Conservation (phyloP, 2,888 invertebrate genomes). For the Nemotelus nigrinus region DNA sequence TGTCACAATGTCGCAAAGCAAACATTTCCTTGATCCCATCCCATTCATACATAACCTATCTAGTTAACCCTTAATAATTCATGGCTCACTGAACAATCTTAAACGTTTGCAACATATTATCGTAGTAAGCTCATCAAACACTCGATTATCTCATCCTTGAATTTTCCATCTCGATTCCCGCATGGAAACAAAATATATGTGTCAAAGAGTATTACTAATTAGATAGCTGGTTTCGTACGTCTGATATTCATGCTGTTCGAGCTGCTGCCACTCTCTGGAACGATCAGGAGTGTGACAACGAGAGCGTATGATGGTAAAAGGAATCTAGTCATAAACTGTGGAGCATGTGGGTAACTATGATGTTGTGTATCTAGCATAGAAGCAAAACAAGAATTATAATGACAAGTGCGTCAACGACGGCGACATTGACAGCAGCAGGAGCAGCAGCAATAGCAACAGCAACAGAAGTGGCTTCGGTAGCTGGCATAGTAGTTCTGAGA, state of each 20-base stretch:
- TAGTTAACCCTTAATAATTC: conserved; percentile 39
- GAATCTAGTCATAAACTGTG: too few relatives aligned
- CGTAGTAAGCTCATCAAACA: conserved; percentile 40
- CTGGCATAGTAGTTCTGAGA: neutral
- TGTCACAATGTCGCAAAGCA: neutral
- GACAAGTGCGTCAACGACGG: neutral
- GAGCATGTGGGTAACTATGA: too few relatives aligned
- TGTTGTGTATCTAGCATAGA: neutral
- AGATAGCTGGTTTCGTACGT: conserved; percentile 15
- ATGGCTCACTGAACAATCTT: conserved; percentile 32
- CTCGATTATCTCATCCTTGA: conserved; percentile 41
- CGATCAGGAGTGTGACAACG: too few relatives aligned
- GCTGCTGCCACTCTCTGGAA: neutral
- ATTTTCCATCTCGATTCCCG: conserved; percentile 38
- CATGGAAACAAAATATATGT: conserved; percentile 35
- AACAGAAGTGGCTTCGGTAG: neutral
- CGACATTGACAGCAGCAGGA: neutral
- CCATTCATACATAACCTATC: conserved; percentile 28
- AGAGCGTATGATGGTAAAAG: too few relatives aligned
- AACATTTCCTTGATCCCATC: conserved; percentile 9
- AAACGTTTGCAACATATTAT: conserved; percentile 19
- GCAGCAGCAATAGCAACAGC: too few relatives aligned
- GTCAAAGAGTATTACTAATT: conserved; percentile 43
- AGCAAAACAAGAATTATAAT: conserved; percentile 16
- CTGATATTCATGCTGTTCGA: neutral